Percentiles rank a stretch among this genome's conserved stretches.
Conservation (phyloP, 2,113 vertebrate genomes). For the Labeo rohita region DNA sequence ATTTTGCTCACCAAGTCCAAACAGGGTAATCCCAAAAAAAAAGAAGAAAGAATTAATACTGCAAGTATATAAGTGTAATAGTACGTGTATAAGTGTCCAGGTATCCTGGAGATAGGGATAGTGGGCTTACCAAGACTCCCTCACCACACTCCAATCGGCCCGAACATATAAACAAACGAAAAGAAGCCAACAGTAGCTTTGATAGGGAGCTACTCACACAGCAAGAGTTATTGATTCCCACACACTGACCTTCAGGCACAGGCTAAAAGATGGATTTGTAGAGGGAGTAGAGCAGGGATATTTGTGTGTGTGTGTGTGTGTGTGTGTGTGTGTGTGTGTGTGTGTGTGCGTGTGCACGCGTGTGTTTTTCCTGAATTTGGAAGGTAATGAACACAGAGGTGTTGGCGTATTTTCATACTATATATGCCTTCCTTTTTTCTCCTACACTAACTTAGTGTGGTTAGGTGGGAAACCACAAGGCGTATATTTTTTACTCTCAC, state of each 20-base stretch:
- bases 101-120: not conserved
- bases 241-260: slow-evolving; percentile 54
- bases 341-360: not conserved
- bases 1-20: not conserved
- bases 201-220: slow-evolving; percentile 42
- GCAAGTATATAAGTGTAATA: not conserved
- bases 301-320: not conserved
- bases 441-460: not conserved
- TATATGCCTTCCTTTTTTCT: too few relatives aligned
- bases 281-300: slow-evolving; percentile 31
- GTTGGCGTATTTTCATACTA: not conserved
- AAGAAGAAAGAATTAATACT: not conserved
- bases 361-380: not conserved
- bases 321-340: not conserved
- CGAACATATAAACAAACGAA: slow-evolving; percentile 42
- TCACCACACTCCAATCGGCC: not conserved
- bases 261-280: slow-evolving; percentile 58
- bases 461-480: too few relatives aligned
- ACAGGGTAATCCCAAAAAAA: not conserved
- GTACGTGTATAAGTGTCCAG: not conserved
- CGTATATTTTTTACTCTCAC: not conserved
- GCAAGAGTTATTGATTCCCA: slow-evolving; percentile 56
- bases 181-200: slow-evolving; percentile 27
- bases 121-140: not conserved
- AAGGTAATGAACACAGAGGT: not conserved